Evolutionary conservation across 2,113 vertebrate genomes (phyloP).

Genomic region (Rattus rattus): DNA sequence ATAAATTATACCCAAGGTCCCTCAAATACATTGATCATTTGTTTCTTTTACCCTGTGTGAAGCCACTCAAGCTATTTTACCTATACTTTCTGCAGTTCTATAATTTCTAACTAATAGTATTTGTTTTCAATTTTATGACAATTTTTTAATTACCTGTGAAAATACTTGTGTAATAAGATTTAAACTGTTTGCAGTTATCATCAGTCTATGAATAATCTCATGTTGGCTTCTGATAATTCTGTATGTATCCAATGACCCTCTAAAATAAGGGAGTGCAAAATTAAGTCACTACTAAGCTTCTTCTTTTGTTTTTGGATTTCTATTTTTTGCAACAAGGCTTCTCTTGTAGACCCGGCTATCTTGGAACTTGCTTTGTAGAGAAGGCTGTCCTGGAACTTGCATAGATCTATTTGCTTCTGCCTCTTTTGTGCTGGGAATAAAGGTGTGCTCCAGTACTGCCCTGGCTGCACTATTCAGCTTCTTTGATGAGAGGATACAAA

Average conservation of each 20-base stretch:
- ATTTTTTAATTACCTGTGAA: background rate
- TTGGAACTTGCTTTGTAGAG: background rate
- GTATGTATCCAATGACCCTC: background rate
- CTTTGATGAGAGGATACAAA: background rate
- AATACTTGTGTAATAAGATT: background rate
- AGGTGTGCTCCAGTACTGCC: background rate
- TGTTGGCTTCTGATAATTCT: background rate
- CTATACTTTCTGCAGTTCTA: background rate
- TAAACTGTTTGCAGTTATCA: background rate
- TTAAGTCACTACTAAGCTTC: background rate
- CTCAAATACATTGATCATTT: background rate
- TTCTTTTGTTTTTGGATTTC: background rate
- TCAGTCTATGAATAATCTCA: background rate
- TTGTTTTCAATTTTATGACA: background rate
- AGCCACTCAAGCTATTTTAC: background rate
- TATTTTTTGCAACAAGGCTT: background rate
- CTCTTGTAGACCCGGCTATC: background rate
- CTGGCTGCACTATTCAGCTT: background rate
- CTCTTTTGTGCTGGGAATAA: background rate
- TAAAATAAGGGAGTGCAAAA: background rate
- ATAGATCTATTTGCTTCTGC: background rate
- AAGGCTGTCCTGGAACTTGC: background rate
- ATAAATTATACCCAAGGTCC: background rate
- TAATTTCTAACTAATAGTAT: background rate
- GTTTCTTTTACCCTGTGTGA: background rate